Base-by-base conservation (phyloP, 2,113 vertebrate genomes). In the Nestor notabilis region DNA sequence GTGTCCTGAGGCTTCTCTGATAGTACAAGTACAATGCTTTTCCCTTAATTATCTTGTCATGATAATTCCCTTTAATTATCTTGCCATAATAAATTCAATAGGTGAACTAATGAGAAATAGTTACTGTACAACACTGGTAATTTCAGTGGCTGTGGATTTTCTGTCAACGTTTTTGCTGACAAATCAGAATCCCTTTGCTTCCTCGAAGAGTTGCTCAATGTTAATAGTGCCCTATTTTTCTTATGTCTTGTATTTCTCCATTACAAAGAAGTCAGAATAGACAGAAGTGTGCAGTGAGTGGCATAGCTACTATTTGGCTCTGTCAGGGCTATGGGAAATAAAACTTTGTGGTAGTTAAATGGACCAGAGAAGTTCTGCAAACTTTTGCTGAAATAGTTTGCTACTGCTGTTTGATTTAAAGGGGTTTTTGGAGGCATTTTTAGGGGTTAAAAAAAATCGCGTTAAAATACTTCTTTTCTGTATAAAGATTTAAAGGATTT, bases 31-130 rank as follows among this genome's bases (percentile, higher is more conserved):
- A 13, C 58, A 49, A 69, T 77, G 46, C 58, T 70, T 93, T 19
- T 3, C 64, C 85, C 53, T 74, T 90, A 86, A 93, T 93, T 93
- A 90, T 46, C 83, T 93, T 89, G 87, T 87, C 84, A 75, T 35
- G 69, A 53, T 95, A 96, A 92, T 93, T 93, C 19, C 71, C 58
- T 94, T 88, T 93, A 92, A 95, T 96, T 96, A 86, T 60, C 83
- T 89, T 9, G 25, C 66, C 9, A 0, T 66, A 94, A 94, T 91
- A 88, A 93, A 93, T 93, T 49, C 87, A 27, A 11, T 0, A 58
- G 79, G 82, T 91, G 78, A 87, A 80, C 85, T 80, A 95, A 44
- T 83, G 21, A 7, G 35, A 74, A 23, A 3, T 1, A 83, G 52
- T 50, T 49, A 4, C 18, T 77, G 75, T 39, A 50, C 65, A 55